Evolutionary conservation across 2,888 invertebrate genomes (phyloP), one percentile per base, ranked within the genome.

Genomic region (Gerosis bhagava): DNA sequence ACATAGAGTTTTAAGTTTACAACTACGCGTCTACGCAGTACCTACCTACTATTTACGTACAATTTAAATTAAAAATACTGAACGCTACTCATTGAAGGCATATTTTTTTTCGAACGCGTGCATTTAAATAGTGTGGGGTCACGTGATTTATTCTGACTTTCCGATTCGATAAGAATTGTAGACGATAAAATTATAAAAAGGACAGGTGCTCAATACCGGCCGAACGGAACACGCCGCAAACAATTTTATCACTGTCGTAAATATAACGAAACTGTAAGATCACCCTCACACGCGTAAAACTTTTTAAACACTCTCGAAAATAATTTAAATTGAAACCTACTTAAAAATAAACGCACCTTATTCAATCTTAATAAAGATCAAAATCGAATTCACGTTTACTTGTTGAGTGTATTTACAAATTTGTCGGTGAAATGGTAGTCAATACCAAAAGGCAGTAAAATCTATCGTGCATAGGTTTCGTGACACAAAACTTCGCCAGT

Each of bases 221-320:
- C 68, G 66, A 74, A 74, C 57, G 57, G 68, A 70, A 77, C 83
- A 79, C 55, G 72, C 86, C 86, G 80, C 84, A 78, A 77, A 83
- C 87, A 79, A 72, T 84, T 86, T 87, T 87, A 88, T 84, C 76
- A 73, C 77, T 55, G 63, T 67, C 77, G 75, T 87, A 86, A 87
- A 86, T 83, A 82, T 71, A 73, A 76, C 67, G 62, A 70, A 70
- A 73, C 70, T 64, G 60, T 60, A 65, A 70, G 73, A 70, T 70
- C 66, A 68, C 65, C 66, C 65, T 65, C 62, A 71, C 67, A 67
- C 69, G 68, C 63, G 57, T 60, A 59, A 62, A 67, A 66, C 72
- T 78, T 75, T 72, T 68, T 67, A 73, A 72, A 76, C 68, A 73
- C 69, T 70, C 35, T 6, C 64, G 62, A 67, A 68, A 67, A 66